Evolutionary conservation across 2,888 invertebrate genomes (phyloP).

Genomic region (Drosophila neotestacea): DNA sequence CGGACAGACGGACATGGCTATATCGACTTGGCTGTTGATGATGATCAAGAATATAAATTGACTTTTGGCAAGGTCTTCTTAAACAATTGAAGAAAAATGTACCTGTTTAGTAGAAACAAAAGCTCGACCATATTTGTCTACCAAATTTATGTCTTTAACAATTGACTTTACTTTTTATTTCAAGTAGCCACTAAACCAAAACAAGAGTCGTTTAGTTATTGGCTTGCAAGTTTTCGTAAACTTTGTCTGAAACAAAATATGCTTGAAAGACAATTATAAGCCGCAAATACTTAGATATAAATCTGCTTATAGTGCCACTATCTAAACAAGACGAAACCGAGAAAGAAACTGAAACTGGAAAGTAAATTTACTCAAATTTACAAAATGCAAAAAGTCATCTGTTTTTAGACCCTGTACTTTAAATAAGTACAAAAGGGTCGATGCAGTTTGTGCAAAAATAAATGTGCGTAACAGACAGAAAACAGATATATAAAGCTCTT

Average conservation of each 20-base stretch:
- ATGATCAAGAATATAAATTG: too few species aligned
- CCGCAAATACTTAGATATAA: slow-evolving; percentile 49
- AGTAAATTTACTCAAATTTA: slow-evolving; percentile 14
- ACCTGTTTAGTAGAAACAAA: too few species aligned
- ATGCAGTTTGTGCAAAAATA: too few species aligned
- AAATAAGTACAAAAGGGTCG: too few species aligned
- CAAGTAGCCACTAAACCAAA: slow-evolving; percentile 4
- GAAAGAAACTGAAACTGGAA: not conserved
- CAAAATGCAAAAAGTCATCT: slow-evolving; percentile 50
- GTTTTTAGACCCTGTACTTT: not conserved
- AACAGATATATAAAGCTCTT: too few species aligned
- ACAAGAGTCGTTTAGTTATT: slow-evolving; percentile 25
- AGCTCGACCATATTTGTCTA: not conserved
- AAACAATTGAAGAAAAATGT: too few species aligned
- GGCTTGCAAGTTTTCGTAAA: slow-evolving; percentile 23
- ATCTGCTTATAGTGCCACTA: slow-evolving; percentile 60
- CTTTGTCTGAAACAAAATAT: slow-evolving; percentile 47
- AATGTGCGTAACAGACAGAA: too few species aligned
- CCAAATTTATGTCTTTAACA: too few species aligned
- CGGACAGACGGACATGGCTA: too few species aligned
- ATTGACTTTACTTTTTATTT: not conserved
- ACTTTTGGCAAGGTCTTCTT: too few species aligned
- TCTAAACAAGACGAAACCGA: slow-evolving; percentile 34
- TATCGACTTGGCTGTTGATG: too few species aligned
- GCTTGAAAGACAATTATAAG: slow-evolving; percentile 60